phyloP scores from a whole-genome alignment of 2,113 vertebrate species.

The Aptenodytes forsteri region DNA sequence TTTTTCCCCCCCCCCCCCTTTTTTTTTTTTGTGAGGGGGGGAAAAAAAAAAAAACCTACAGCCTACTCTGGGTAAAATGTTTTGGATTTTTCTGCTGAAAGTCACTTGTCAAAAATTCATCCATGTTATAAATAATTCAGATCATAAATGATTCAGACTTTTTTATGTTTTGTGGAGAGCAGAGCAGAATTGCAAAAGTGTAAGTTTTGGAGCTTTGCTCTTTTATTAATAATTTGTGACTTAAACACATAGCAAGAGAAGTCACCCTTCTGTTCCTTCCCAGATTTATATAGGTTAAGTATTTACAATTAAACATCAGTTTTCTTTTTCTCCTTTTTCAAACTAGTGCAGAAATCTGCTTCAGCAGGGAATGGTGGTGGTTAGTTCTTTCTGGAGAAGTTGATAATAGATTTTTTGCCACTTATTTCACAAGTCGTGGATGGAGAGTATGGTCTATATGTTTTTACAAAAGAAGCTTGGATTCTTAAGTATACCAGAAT shows the following conservation, averaged over 20 bases:
- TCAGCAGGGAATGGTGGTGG: background rate
- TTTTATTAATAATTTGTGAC: background rate
- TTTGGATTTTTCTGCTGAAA: background rate
- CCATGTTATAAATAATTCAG: constrained; percentile 8
- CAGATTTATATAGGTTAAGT: background rate
- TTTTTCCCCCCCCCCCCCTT: too few species aligned
- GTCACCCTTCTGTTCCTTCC: background rate
- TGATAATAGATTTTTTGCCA: background rate
- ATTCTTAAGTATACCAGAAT: background rate
- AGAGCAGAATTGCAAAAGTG: background rate
- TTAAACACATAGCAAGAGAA: background rate
- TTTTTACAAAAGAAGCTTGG: background rate
- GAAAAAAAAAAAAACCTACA: background rate
- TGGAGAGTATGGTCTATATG: background rate
- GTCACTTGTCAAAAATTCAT: background rate
- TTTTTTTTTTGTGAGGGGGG: too few species aligned
- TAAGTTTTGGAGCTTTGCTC: background rate
- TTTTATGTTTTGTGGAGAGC: background rate
- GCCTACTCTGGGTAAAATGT: background rate
- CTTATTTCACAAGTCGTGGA: background rate
- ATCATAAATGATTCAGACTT: background rate
- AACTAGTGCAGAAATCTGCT: background rate
- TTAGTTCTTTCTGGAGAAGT: background rate
- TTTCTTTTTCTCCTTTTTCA: background rate
- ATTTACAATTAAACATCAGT: background rate